These are phyloP conservation scores for Rotaria socialis DNA, from an alignment of 2,888 invertebrate genomes.

Conservation along the genomic window DNA sequence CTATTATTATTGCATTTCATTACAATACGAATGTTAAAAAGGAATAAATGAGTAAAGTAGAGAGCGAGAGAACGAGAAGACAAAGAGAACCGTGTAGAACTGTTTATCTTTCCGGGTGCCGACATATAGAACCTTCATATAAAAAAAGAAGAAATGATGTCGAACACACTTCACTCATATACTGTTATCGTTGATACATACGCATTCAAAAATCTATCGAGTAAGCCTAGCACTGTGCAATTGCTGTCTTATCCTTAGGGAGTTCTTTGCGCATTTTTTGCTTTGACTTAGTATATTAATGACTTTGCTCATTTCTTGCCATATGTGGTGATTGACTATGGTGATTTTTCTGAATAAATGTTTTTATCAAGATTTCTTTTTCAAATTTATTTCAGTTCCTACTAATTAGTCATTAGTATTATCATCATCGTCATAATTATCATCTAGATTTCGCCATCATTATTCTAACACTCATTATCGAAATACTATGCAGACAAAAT, in stretches of 20 bases:
- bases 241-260: background rate
- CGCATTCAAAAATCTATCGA: background rate
- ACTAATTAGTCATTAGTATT: background rate
- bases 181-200: background rate
- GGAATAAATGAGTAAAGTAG: background rate
- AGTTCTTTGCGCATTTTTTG: background rate
- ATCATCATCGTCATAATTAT: background rate
- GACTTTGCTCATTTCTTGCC: too few species aligned
- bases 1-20: background rate
- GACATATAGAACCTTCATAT: background rate
- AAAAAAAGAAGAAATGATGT: background rate
- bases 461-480: background rate
- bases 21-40: background rate
- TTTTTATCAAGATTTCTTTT: background rate
- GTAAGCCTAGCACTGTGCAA: background rate
- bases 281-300: too few species aligned
- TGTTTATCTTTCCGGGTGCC: slow-evolving; percentile 7
- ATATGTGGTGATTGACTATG: too few species aligned
- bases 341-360: background rate
- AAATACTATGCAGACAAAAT: background rate
- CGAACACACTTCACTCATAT: background rate
- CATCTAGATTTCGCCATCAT: background rate
- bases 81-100: background rate
- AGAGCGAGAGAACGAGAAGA: background rate
- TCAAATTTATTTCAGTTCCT: background rate